These are phyloP conservation scores for Mugil cephalus DNA, from an alignment of 2,113 vertebrate species.

Conservation along the genomic window DNA sequence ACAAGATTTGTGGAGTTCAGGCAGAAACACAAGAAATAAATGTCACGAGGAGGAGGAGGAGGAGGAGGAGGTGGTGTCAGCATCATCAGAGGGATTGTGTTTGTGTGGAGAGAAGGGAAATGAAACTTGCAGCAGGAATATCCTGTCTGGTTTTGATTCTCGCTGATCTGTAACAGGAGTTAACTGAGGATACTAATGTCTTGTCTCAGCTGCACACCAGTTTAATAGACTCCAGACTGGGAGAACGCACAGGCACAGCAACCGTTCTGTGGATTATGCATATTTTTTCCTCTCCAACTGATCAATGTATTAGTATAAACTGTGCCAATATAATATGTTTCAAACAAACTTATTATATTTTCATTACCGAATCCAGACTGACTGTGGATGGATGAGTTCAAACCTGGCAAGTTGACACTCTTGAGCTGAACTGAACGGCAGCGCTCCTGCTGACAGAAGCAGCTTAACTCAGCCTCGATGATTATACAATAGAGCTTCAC, in stretches of 20 bases:
- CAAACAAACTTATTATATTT: too few species aligned
- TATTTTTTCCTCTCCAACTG: neutral
- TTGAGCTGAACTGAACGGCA: too few species aligned
- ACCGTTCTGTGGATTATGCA: neutral
- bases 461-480: too few species aligned
- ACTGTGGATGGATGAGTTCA: too few species aligned
- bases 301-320: neutral
- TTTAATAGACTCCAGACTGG: neutral
- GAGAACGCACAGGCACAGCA: neutral
- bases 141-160: conserved; percentile 10
- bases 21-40: conserved; percentile 19
- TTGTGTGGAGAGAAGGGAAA: conserved; percentile 15
- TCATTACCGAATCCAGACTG: neutral
- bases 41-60: conserved; percentile 1
- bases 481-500: too few species aligned
- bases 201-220: neutral
- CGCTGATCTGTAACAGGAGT: neutral
- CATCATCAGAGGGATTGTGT: conserved; percentile 10
- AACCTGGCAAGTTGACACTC: too few species aligned
- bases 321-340: neutral
- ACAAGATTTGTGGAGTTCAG: conserved; percentile 24
- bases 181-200: neutral
- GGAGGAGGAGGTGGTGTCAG: neutral
- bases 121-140: conserved; percentile 15
- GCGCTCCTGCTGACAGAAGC: too few species aligned